Conservation (phyloP, 1,140 invertebrate genomes). For the Ips nitidus region DNA sequence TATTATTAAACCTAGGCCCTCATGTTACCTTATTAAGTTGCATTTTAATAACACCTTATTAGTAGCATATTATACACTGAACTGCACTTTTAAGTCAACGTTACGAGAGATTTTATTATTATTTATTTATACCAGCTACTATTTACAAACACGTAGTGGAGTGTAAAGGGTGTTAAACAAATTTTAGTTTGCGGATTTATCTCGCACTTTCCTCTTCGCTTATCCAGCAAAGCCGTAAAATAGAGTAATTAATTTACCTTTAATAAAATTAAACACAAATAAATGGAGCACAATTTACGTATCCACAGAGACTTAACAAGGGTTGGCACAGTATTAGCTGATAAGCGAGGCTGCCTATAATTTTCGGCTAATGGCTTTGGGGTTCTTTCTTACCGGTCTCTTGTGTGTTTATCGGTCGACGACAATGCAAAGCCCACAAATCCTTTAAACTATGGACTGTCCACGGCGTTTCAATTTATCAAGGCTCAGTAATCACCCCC, state of each 20-base stretch:
- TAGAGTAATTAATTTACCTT: background rate
- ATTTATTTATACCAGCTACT: no score
- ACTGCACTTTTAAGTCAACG: no score
- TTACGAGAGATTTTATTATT: no score
- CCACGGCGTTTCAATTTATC: slow-evolving; percentile 19
- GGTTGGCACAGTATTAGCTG: slow-evolving; percentile 11
- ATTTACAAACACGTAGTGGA: no score
- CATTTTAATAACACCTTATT: no score
- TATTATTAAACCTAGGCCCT: no score
- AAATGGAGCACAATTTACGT: background rate
- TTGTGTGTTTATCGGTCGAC: slow-evolving; percentile 17
- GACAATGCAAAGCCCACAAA: slow-evolving; percentile 10
- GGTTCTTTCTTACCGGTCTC: slow-evolving; percentile 5
- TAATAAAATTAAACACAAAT: slow-evolving; percentile 6
- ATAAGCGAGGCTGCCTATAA: slow-evolving; percentile 21
- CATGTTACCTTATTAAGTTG: no score
- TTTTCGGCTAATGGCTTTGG: slow-evolving; percentile 21
- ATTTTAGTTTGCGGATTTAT: no score
- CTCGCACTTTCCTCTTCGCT: no score
- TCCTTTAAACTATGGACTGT: slow-evolving; percentile 27
- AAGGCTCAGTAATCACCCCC: background rate
- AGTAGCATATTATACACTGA: no score
- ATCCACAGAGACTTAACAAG: slow-evolving; percentile 4
- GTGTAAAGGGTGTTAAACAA: no score
- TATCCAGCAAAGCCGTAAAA: background rate